These are phyloP conservation scores for Paracanthobrama guichenoti DNA, from an alignment of 2,113 vertebrate species.

Conservation along the genomic window DNA sequence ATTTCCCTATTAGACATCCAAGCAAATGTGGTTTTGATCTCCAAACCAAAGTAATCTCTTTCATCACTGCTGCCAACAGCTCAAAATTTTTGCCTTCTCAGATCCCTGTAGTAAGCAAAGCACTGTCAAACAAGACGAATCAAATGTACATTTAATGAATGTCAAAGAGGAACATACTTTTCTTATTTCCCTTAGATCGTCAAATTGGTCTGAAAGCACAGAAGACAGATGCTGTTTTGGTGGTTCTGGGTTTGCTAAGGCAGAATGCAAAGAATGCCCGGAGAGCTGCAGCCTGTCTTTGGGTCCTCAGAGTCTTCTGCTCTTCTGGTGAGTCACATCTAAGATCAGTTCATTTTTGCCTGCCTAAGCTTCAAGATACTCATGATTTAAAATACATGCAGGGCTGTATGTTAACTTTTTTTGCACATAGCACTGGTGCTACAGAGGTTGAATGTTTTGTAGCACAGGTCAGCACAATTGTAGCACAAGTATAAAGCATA, in stretches of 20 bases:
- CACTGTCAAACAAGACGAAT: background rate
- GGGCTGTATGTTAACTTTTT: background rate
- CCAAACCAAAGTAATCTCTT: constrained; percentile 19
- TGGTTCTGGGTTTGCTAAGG: constrained; percentile 79
- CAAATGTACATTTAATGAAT: background rate
- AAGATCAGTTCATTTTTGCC: background rate
- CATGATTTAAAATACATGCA: background rate
- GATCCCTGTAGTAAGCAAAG: constrained; percentile 17
- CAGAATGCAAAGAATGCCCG: constrained; percentile 74
- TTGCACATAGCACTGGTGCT: too few relatives aligned
- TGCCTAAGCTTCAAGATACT: background rate
- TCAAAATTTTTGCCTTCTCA: background rate
- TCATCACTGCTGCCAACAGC: constrained; percentile 24
- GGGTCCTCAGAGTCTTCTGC: constrained; percentile 82
- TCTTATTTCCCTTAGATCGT: constrained; percentile 73
- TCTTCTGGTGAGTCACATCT: constrained; percentile 74
- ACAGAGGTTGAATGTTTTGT: too few relatives aligned
- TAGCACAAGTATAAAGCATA: too few relatives aligned
- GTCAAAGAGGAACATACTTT: constrained; percentile 16
- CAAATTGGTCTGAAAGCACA: constrained; percentile 87
- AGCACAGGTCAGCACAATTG: too few relatives aligned
- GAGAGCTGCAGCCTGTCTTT: constrained; percentile 83
- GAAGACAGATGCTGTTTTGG: constrained; percentile 80
- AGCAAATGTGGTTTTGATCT: constrained; percentile 27
- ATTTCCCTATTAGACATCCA: constrained; percentile 28